Conservation (phyloP, 2,113 vertebrate species). For the Myiagra hebetior region DNA sequence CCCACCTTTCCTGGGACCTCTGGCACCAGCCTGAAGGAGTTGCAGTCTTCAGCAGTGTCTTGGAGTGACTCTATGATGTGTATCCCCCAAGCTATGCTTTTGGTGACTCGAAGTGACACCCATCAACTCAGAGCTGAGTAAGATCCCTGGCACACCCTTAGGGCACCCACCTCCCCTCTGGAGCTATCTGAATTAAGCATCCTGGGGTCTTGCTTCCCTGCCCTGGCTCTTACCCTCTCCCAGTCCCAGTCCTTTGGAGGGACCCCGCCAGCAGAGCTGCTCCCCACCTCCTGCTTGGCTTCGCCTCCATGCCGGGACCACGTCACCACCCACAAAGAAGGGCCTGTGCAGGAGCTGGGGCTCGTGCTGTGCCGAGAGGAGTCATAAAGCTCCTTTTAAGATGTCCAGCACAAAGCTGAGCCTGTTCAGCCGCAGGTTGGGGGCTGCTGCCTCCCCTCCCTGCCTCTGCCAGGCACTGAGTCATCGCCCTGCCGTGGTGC, state of each 20-base stretch:
- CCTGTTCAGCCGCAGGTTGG: constrained; percentile 39
- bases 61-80: too few species aligned
- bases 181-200: neutral
- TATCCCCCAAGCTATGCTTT: rapidly evolving
- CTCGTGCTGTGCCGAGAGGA: neutral
- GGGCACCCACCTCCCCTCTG: neutral
- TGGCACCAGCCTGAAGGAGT: neutral
- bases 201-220: neutral
- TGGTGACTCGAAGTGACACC: rapidly evolving
- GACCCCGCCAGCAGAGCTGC: neutral
- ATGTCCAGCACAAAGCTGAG: constrained; percentile 63
- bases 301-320: neutral
- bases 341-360: constrained; percentile 21
- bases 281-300: neutral
- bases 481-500: neutral
- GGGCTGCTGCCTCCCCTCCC: constrained; percentile 37
- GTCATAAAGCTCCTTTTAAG: constrained; percentile 61
- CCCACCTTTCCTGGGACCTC: neutral
- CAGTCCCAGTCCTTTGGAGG: rapidly evolving
- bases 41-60: neutral
- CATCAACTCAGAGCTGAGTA: neutral
- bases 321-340: constrained; percentile 59
- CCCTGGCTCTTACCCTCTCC: neutral
- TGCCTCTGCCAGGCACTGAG: constrained; percentile 68
- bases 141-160: neutral